Evolutionary conservation across 1,140 invertebrate genomes (phyloP), one percentile per base, ranked within the genome.

Genomic region (Trichonephila inaurata): DNA sequence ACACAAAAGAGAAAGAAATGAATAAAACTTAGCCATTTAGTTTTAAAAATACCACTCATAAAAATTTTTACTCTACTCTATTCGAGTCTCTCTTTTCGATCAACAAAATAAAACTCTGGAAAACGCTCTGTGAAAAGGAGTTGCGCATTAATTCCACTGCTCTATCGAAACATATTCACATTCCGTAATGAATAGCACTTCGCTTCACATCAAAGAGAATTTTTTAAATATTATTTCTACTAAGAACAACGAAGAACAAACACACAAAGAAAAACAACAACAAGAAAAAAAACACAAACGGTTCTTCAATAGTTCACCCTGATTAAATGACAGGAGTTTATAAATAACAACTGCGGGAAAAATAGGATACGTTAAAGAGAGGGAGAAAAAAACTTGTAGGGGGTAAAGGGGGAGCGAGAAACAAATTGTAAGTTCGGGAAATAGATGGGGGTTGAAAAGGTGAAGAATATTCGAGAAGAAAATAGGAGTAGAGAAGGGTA

Each of bases 311-410:
- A 69, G 33, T 51, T 89, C 87, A 72, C 64, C 21, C 87, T 72
- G 64, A 89, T 89, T 89, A 89, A 89, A 89, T 72, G 87, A 89
- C 33, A 58, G 64, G 87, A 61, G 87, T 89, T 58, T 89, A 89
- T 89, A 89, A 89, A 89, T 89, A 89, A 72, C 64, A 69, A 64
- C 61, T 62, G 28, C n/a, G 51, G 87, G 14, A 40, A 87, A 87
- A 69, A 72, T 10, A 44, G 64, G 40, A 44, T 21, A 33, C 24
- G 21, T 72, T 12, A 87, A 62, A 87, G 28, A 61, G 51, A 44
- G 40, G 5, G 6, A 51, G n/a, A 85, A 58, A 83, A 33, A 58
- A 0, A n/a, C 3, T 77, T 58, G 44, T 10, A 3, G 51, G 83
- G 58, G 51, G 51, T 51, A 51, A 51, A 64, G n/a, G 28, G 58